These are phyloP conservation scores for Beaufortia kweichowensis DNA, from an alignment of 2,113 vertebrate species.

Conservation along the genomic window DNA sequence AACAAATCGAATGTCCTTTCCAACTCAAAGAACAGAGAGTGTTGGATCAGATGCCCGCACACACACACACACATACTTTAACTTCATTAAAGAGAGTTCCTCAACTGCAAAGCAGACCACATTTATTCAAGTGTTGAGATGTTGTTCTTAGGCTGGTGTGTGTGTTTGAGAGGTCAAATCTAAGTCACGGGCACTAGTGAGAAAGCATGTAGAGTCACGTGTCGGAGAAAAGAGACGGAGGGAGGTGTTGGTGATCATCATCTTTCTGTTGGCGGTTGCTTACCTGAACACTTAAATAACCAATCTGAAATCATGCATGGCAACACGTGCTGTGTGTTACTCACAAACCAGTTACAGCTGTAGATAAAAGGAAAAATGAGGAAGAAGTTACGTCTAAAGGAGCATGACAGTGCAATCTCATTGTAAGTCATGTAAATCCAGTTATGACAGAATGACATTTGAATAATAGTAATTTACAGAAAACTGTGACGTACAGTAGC, in stretches of 20 bases:
- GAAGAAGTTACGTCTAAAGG: neutral
- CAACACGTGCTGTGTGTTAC: too few species aligned
- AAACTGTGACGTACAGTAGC: neutral
- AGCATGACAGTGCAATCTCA: neutral
- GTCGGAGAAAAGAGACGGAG: neutral
- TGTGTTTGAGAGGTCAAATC: neutral
- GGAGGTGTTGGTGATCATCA: too few species aligned
- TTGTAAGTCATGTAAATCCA: too few species aligned
- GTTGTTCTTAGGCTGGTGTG: constrained; percentile 7
- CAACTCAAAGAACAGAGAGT: neutral
- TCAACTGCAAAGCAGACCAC: too few species aligned
- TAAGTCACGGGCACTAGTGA: neutral
- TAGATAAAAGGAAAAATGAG: too few species aligned
- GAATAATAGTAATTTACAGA: neutral
- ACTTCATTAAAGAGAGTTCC: too few species aligned
- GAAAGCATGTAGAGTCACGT: neutral
- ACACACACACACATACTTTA: neutral
- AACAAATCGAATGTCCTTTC: neutral
- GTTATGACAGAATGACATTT: too few species aligned
- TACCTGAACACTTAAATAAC: neutral
- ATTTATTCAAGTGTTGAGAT: neutral
- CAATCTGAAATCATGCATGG: neutral
- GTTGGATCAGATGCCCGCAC: constrained; percentile 3
- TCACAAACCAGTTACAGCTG: too few species aligned
- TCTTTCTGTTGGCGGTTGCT: neutral